A percentile compares a stretch with the other conserved stretches of the same genome.
Conservation (phyloP, 2,888 invertebrate genomes). For the Hesperia comma region DNA sequence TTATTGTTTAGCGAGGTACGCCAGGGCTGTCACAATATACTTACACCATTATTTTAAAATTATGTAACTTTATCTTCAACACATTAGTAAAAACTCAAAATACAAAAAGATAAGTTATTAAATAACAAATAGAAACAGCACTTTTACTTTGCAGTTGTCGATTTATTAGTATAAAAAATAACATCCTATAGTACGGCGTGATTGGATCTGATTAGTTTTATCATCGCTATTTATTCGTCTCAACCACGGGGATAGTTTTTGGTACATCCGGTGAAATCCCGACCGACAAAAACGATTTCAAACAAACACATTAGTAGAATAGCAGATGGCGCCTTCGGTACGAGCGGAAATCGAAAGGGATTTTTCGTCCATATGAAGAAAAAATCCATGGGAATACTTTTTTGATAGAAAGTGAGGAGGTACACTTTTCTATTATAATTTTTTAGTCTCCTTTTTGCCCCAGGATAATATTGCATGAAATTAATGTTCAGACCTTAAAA, state of each 20-base stretch:
- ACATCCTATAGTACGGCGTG: neutral
- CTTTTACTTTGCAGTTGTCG: too few species aligned
- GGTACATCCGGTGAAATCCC: conserved; percentile 75
- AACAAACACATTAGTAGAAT: conserved; percentile 76
- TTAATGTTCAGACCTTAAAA: too few species aligned
- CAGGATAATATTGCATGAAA: too few species aligned
- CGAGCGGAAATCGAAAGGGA: conserved; percentile 80
- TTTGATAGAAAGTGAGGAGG: conserved; percentile 57
- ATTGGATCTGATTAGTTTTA: conserved; percentile 29
- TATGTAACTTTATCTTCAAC: too few species aligned
- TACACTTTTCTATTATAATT: conserved; percentile 35
- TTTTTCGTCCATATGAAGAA: conserved; percentile 61
- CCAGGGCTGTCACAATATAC: too few species aligned
- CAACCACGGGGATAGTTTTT: conserved; percentile 17
- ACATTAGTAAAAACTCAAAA: too few species aligned
- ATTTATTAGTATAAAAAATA: neutral
- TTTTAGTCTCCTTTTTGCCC: neutral
- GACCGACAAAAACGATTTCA: conserved; percentile 65
- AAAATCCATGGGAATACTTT: conserved; percentile 64
- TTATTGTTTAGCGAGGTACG: too few species aligned
- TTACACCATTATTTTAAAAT: too few species aligned
- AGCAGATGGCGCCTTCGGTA: conserved; percentile 76
- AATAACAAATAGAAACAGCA: too few species aligned
- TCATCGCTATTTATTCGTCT: neutral
- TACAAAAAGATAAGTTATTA: neutral